Evolutionary conservation across 2,113 vertebrate species (phyloP).

Genomic region (Prionailurus viverrinus): DNA sequence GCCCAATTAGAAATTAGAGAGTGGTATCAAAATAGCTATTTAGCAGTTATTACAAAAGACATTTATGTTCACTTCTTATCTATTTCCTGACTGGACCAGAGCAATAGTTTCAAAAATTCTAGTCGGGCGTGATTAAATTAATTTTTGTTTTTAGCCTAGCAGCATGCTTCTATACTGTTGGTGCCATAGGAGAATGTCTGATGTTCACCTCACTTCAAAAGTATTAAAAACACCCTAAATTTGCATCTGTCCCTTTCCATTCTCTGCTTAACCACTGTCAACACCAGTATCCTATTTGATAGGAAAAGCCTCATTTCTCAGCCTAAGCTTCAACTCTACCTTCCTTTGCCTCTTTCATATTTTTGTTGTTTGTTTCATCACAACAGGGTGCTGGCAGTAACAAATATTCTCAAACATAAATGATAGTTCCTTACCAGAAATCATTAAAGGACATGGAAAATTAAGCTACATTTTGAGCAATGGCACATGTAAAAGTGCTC

Average conservation of each 20-base stretch:
- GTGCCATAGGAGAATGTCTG: background rate
- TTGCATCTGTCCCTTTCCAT: background rate
- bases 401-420: constrained; percentile 20
- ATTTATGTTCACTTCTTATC: background rate
- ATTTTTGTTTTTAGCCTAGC: background rate
- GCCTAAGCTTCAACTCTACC: background rate
- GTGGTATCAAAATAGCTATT: background rate
- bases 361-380: constrained; percentile 35
- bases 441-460: background rate
- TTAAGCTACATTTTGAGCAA: background rate
- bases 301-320: background rate
- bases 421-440: constrained; percentile 28
- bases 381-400: background rate
- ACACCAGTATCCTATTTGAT: background rate
- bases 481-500: background rate
- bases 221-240: background rate
- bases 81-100: background rate
- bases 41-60: background rate
- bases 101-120: background rate
- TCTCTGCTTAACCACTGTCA: background rate
- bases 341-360: background rate
- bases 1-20: background rate
- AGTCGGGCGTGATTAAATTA: background rate
- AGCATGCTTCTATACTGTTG: background rate
- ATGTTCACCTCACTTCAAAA: background rate